Evolutionary conservation across 92 coral and sea anemone genomes (phyloP).

Genomic region (Muricea muricata): DNA sequence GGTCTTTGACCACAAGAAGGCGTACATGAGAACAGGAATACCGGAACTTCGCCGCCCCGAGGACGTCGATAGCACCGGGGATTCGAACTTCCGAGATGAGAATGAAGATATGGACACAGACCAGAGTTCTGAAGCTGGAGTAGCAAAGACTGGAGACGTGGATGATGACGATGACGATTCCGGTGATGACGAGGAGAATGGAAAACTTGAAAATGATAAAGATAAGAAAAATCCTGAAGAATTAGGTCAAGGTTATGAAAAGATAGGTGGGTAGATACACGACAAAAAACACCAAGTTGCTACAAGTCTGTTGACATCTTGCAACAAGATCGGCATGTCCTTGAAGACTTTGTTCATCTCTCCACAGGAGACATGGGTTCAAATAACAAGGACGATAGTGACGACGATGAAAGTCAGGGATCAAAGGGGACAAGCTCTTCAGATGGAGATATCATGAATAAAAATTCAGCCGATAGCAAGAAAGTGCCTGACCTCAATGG

Average conservation of each 20-base stretch:
- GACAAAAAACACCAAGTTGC: no score
- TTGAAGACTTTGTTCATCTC: not conserved
- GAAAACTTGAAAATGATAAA: not conserved
- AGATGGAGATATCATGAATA: conserved; percentile 27
- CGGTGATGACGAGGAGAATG: conserved; percentile 34
- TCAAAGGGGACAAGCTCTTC: conserved; percentile 23
- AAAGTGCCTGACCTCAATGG: conserved; percentile 61
- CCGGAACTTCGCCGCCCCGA: conserved; percentile 16
- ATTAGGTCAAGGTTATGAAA: conserved; percentile 70
- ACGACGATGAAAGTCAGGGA: not conserved
- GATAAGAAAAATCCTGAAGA: conserved; percentile 13
- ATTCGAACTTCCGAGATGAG: conserved; percentile 1
- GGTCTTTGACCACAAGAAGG: not conserved
- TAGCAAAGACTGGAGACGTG: conserved; percentile 21
- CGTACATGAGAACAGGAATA: conserved; percentile 14
- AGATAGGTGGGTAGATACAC: no score
- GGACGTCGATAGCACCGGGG: conserved; percentile 17
- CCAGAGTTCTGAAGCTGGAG: conserved; percentile 10
- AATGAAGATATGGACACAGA: conserved; percentile 6
- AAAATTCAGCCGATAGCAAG: conserved; percentile 47
- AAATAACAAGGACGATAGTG: conserved; percentile 9
- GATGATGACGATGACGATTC: not conserved
- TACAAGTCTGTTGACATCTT: no score
- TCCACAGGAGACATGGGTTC: conserved; percentile 16
- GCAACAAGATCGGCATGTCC: no score